Evolutionary conservation across 2,888 invertebrate species (phyloP), one percentile per base, ranked within the genome.

Genomic region (Orgyia antiqua): DNA sequence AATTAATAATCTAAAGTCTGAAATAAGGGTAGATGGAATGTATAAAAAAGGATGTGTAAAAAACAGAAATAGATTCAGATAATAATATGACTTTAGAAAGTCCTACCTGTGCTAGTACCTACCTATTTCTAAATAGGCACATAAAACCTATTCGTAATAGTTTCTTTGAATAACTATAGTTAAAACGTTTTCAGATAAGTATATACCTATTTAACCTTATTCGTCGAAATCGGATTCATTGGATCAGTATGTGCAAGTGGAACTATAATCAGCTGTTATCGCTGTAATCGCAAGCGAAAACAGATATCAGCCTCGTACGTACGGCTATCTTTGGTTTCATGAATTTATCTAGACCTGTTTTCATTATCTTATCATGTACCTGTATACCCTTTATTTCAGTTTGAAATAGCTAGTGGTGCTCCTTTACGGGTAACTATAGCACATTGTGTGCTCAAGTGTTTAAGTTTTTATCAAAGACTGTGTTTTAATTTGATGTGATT

Each of bases 321-420:
- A 4, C 49, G 62, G 63, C 63, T 75, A 75, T 75, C 78, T 67
- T 68, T 65, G 51, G 71, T 57, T 68, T 23, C 10, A 70, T 68
- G 55, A 80, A 77, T 80, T 83, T 86, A 84, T 84, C 86, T 84
- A 84, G 84, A 82, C 84, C 84, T 78, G 80, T 63, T 83, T 76
- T 45, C 63, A 73, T 73, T 84, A 86, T 86, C 86, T 86, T 83
- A 84, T 86, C 86, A 44, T 41, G 38, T 55, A 59, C 51, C 60
- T 58, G 66, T 10, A 64, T 67, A 72, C 71, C 77, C 68, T 78
- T 79, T 78, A 77, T 80, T 80, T 71, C 72, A 68, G 64, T 64
- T 59, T 54, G 58, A 56, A n/a, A n/a, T 63, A 59, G 61, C 60
- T 56, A 50, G 64, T 64, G 69, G 61, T 51, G 70, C 62, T 68